A percentile compares a stretch with the other conserved stretches of the same genome.
phyloP scores from a whole-genome alignment of 2,888 invertebrate species.

The Meiosimyza platycephala region DNA sequence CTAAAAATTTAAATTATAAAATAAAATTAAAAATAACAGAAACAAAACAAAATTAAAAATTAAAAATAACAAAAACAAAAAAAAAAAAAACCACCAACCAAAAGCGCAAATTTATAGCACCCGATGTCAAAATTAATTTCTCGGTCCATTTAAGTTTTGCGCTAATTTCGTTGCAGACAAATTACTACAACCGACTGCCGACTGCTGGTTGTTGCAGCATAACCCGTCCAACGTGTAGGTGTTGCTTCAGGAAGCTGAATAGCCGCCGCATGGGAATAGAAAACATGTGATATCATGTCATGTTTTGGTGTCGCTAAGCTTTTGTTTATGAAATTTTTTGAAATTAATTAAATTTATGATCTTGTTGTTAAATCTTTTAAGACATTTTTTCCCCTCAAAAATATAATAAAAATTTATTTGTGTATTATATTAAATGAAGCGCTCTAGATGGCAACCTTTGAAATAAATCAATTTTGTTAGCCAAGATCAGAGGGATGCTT shows the following conservation, averaged over 20 bases:
- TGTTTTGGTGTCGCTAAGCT: neutral
- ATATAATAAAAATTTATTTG: neutral
- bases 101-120: constrained; percentile 9
- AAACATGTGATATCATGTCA: too few relatives aligned
- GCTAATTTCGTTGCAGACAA: constrained; percentile 18
- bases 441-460: constrained; percentile 27
- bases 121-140: constrained; percentile 18
- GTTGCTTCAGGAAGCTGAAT: too few relatives aligned
- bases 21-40: neutral
- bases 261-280: too few relatives aligned
- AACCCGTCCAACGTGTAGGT: too few relatives aligned
- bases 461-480: neutral
- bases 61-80: constrained; percentile 1
- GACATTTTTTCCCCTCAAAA: neutral
- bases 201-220: neutral
- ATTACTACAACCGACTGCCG: neutral
- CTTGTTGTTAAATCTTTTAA: neutral
- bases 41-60: neutral
- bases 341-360: constrained; percentile 31
- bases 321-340: constrained; percentile 26
- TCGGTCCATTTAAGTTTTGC: constrained; percentile 6
- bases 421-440: constrained; percentile 4
- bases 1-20: neutral
- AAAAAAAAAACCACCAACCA: neutral
- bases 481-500: neutral